These are phyloP conservation scores for Zygothrica quintamaculata DNA, from an alignment of 2,888 invertebrate species.

Conservation along the genomic window DNA sequence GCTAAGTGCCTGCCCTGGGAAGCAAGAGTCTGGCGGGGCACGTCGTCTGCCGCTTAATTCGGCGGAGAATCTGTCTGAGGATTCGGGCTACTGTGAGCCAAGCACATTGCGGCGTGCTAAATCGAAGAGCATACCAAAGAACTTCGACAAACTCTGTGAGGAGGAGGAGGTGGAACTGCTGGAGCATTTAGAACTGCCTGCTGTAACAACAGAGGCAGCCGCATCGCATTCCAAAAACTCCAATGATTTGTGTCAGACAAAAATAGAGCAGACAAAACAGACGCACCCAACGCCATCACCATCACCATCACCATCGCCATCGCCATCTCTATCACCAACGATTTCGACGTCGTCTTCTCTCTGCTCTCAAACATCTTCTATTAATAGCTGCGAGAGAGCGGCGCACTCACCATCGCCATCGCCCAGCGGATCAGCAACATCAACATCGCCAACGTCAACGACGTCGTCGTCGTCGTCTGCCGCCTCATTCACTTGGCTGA, in stretches of 20 bases:
- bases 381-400: constrained; percentile 73
- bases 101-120: constrained; percentile 79
- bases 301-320: constrained; percentile 21
- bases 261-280: constrained; percentile 68
- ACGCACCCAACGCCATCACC: constrained; percentile 22
- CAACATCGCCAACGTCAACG: constrained; percentile 63
- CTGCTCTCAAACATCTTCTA: constrained; percentile 62
- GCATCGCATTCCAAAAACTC: constrained; percentile 75
- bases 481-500: constrained; percentile 82
- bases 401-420: constrained; percentile 79
- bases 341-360: constrained; percentile 25
- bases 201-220: constrained; percentile 17
- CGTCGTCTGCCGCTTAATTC: constrained; percentile 86
- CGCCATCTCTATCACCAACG: constrained; percentile 11
- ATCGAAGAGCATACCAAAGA: constrained; percentile 85
- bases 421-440: constrained; percentile 59
- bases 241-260: constrained; percentile 78
- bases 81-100: constrained; percentile 90
- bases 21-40: constrained; percentile 52
- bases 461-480: constrained; percentile 58
- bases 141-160: constrained; percentile 84
- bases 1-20: constrained; percentile 62
- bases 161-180: constrained; percentile 79
- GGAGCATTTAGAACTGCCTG: constrained; percentile 10
- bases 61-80: constrained; percentile 91